Evolutionary conservation across 2,888 invertebrate species (phyloP).

Genomic region (Dasypogon diadema): DNA sequence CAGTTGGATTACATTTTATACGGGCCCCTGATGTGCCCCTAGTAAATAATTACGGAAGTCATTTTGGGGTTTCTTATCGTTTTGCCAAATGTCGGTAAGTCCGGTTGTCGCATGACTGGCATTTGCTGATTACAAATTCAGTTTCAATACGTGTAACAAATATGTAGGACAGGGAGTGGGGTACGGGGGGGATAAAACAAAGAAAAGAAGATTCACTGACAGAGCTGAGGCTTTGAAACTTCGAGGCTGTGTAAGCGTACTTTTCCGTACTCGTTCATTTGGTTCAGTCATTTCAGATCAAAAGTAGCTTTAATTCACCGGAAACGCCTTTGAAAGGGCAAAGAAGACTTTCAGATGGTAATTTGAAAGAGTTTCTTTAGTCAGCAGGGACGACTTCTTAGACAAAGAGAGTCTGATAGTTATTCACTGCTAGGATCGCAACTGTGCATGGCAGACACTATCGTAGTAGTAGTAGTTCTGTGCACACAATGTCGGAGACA

Average conservation of each 20-base stretch:
- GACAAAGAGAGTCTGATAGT: neutral
- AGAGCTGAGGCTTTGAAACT: slow-evolving; percentile 19
- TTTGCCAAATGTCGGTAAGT: slow-evolving; percentile 49
- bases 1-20: slow-evolving; percentile 30
- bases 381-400: slow-evolving; percentile 29
- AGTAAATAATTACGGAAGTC: slow-evolving; percentile 50
- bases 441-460: neutral
- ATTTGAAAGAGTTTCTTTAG: slow-evolving; percentile 31
- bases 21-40: slow-evolving; percentile 19
- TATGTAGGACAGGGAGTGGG: neutral
- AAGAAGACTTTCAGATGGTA: slow-evolving; percentile 39
- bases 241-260: neutral
- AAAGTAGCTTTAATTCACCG: slow-evolving; percentile 36
- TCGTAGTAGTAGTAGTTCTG: neutral
- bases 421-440: neutral
- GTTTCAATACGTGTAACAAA: neutral
- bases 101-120: slow-evolving; percentile 50
- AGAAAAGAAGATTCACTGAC: neutral
- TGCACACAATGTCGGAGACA: neutral
- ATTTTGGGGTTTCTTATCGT: slow-evolving; percentile 45
- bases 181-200: neutral
- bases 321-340: slow-evolving; percentile 36
- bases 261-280: slow-evolving; percentile 2
- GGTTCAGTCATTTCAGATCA: slow-evolving; percentile 24
- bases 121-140: slow-evolving; percentile 48